These are phyloP conservation scores for Bombus turneri DNA, from an alignment of 1,140 invertebrate genomes.

Conservation along the genomic window DNA sequence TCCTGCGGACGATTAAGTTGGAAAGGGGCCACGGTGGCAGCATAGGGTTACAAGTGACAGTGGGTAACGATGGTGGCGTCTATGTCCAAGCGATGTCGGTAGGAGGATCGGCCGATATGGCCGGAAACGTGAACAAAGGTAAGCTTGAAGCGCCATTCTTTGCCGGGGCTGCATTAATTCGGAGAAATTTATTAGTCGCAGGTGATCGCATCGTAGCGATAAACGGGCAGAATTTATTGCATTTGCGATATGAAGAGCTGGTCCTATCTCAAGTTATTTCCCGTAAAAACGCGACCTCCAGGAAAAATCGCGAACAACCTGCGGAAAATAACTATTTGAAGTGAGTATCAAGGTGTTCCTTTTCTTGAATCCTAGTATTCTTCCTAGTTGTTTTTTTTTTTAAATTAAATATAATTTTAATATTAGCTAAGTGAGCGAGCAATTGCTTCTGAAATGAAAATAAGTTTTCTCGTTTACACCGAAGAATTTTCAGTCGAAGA, in stretches of 20 bases:
- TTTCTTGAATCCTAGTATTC: too few species aligned
- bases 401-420: neutral
- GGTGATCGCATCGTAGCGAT: constrained; percentile 92
- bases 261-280: constrained; percentile 86
- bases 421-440: neutral
- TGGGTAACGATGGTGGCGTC: constrained; percentile 89
- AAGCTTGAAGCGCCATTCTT: neutral
- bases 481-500: neutral
- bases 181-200: constrained; percentile 61
- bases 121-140: constrained; percentile 87
- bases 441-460: neutral
- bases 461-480: neutral
- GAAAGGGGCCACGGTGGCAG: constrained; percentile 86
- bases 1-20: constrained; percentile 86
- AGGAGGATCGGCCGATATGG: constrained; percentile 87
- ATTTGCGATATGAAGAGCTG: constrained; percentile 88
- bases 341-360: constrained; percentile 61
- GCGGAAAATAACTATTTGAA: constrained; percentile 76
- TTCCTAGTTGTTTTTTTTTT: too few species aligned
- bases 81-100: constrained; percentile 90
- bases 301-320: constrained; percentile 55
- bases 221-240: constrained; percentile 88
- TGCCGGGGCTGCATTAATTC: neutral
- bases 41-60: constrained; percentile 89
- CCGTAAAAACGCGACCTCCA: constrained; percentile 48